Evolutionary conservation across 2,113 vertebrate genomes (phyloP).

Genomic region (Falcunculus frontatus): DNA sequence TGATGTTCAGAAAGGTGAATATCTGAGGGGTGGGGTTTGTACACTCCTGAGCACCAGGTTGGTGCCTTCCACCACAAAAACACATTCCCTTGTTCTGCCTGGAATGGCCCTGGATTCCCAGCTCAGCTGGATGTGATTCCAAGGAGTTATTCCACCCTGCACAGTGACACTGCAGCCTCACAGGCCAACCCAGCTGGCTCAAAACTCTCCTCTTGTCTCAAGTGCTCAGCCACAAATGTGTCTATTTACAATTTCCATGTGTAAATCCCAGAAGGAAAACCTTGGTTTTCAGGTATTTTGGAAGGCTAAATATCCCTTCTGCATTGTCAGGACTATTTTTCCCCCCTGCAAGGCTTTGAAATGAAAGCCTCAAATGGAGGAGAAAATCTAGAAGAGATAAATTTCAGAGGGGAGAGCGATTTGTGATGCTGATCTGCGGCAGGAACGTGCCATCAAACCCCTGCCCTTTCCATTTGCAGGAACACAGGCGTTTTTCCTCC

Average conservation of each 20-base stretch:
- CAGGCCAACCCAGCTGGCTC: neutral
- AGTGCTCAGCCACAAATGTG: neutral
- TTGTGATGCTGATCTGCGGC: neutral
- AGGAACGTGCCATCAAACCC: neutral
- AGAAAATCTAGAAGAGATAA: neutral
- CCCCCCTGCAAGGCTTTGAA: neutral
- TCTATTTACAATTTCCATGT: accelerated
- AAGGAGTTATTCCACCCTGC: neutral
- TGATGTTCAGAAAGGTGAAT: neutral
- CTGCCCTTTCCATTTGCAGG: neutral
- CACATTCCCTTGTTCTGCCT: neutral
- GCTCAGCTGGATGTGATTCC: neutral
- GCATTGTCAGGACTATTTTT: neutral
- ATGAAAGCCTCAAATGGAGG: neutral
- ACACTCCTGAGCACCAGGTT: neutral
- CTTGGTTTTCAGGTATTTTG: neutral
- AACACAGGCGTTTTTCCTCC: accelerated
- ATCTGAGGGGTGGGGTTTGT: neutral
- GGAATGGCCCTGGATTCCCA: neutral
- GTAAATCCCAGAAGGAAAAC: neutral
- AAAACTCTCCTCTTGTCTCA: neutral
- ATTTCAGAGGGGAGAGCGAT: neutral
- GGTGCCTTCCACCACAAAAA: neutral
- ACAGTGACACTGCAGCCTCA: neutral
- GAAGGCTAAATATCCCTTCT: neutral